Base-by-base conservation (phyloP, 2,888 invertebrate species). In the Kuschelorhynchus macadamiae region DNA sequence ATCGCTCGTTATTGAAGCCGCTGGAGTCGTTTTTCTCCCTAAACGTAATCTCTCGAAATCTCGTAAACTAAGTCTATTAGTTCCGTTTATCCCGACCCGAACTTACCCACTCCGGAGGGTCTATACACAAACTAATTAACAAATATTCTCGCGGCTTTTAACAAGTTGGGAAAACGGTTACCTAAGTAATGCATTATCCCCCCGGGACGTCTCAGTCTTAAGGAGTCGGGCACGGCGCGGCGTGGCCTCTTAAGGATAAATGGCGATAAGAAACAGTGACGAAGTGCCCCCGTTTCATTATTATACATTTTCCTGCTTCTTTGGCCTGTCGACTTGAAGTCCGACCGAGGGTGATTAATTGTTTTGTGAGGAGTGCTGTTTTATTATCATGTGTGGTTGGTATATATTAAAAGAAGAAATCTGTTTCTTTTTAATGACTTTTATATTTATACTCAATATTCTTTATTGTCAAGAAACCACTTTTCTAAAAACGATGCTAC, bases 61-160 rank as follows among this genome's bases (percentile, higher is more conserved):
- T 39, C 20, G 60, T 36, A 49, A 60, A 60, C 16, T 49, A 60
- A 30, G 20, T 49, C 39, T 17, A 60, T 60, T 60, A 60, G 47
- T 50, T 60, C 60, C 17, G 20, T 50, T 56, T 49, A 41, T 41
- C 12, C 17, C 17, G 12, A 17, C 17, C 18, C 20, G 52, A 16
- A 44, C 14, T 18, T 52, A 16, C 21, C 25, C 20, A 47, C 9
- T 55, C 55, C 44, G 32, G 30, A 41, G 49, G 41, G 55, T 59
- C 52, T 39, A 63, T 32, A 53, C 46, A 50, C 52, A 56, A 68
- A 68, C 67, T 68, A 68, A 68, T 68, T 68, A 68, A 47, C 63
- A 63, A 68, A 68, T 59, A 68, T 68, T 63, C 67, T 68, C 59
- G 62, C 55, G 65, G 69, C 59, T 69, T 65, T 69, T 69, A 52